phyloP scores from a whole-genome alignment of 2,797 vertebrate genomes.

The Microcaecilia unicolor region DNA sequence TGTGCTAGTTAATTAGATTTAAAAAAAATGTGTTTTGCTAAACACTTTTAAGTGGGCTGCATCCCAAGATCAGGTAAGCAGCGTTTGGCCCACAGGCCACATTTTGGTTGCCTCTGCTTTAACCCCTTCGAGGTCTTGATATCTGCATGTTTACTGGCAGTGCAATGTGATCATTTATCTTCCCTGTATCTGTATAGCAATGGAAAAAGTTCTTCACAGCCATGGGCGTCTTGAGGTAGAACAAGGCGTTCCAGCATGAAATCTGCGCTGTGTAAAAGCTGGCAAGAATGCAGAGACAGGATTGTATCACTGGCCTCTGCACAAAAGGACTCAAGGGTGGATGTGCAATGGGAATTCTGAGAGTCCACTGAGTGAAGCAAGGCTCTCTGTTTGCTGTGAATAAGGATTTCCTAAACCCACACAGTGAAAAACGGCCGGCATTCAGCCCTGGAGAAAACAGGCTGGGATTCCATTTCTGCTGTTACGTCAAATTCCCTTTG shows the following conservation, averaged over 20 bases:
- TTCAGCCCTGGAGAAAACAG: conserved; percentile 49
- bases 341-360: conserved; percentile 29
- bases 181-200: too few species aligned
- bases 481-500: conserved; percentile 52
- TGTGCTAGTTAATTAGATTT: too few species aligned
- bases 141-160: too few species aligned
- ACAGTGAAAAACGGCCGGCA: conserved; percentile 37
- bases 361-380: conserved; percentile 31
- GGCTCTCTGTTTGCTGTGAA: conserved; percentile 27
- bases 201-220: conserved; percentile 17
- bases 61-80: too few species aligned
- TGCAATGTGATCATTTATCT: too few species aligned
- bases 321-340: conserved; percentile 18
- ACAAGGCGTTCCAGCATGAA: conserved; percentile 17
- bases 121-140: too few species aligned
- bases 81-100: too few species aligned
- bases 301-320: conserved; percentile 20
- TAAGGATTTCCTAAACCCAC: conserved; percentile 36
- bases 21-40: too few species aligned
- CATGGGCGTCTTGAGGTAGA: conserved; percentile 19
- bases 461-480: conserved; percentile 49
- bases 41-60: too few species aligned
- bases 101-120: too few species aligned
- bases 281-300: conserved; percentile 15
- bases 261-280: conserved; percentile 16